Evolutionary conservation across 2,888 invertebrate genomes (phyloP).

Genomic region (Eurois occulta): DNA sequence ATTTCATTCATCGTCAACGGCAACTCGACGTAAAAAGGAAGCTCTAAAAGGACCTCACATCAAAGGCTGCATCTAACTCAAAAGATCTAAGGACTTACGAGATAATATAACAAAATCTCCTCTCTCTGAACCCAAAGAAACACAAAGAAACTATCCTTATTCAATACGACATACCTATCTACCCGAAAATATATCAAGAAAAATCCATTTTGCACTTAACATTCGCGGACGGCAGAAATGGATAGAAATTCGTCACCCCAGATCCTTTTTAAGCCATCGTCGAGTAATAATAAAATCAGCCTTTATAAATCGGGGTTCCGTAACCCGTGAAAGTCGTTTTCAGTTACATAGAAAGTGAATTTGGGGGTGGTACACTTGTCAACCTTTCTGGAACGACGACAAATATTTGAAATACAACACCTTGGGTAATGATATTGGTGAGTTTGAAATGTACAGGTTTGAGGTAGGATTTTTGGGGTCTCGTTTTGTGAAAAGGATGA

Average conservation of each 20-base stretch:
- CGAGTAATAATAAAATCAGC: constrained; percentile 62
- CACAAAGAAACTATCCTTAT: constrained; percentile 28
- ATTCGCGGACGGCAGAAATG: constrained; percentile 40
- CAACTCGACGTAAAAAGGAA: background rate
- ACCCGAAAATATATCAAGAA: constrained; percentile 15
- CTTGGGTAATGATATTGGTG: constrained; percentile 18
- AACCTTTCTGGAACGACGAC: constrained; percentile 36
- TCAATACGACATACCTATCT: constrained; percentile 5
- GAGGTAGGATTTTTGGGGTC: background rate
- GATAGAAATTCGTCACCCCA: constrained; percentile 32
- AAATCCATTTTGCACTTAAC: constrained; percentile 41
- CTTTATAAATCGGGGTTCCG: constrained; percentile 46
- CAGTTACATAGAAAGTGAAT: constrained; percentile 60
- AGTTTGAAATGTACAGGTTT: constrained; percentile 7
- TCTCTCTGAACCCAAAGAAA: constrained; percentile 18
- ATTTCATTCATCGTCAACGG: constrained; percentile 11
- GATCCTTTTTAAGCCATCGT: constrained; percentile 40
- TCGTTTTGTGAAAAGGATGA: background rate
- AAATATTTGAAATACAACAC: constrained; percentile 54
- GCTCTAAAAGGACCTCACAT: background rate
- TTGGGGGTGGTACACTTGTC: constrained; percentile 37
- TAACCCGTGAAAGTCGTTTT: constrained; percentile 44
- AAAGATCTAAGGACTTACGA: constrained; percentile 15
- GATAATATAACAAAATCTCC: constrained; percentile 29
- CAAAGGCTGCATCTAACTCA: constrained; percentile 23